These are phyloP conservation scores for Cyrtodaria siliqua DNA, from an alignment of 2,888 invertebrate species.

Conservation along the genomic window DNA sequence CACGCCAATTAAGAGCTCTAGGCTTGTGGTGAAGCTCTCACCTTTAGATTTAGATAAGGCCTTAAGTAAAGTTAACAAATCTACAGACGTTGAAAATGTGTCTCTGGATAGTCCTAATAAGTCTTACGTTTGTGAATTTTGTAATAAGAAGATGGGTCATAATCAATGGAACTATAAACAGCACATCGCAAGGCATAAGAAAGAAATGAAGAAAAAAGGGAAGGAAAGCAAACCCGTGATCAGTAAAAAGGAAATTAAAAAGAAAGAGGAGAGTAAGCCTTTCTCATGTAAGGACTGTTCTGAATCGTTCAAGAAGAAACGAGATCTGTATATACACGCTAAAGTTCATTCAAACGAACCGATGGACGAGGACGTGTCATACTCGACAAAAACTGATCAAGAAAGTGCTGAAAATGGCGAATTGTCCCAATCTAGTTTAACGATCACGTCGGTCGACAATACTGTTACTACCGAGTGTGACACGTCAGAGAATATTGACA, in stretches of 20 bases:
- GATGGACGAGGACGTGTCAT: background rate
- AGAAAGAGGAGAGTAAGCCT: slow-evolving; percentile 42
- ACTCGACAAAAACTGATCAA: background rate
- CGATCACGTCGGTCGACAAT: background rate
- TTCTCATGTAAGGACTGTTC: slow-evolving; percentile 56
- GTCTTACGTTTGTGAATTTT: slow-evolving; percentile 3
- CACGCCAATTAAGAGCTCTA: slow-evolving; percentile 39
- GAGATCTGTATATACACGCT: slow-evolving; percentile 56
- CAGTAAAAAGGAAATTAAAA: slow-evolving; percentile 30
- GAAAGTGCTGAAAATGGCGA: background rate
- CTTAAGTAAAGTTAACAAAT: background rate
- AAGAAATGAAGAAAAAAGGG: slow-evolving; percentile 11
- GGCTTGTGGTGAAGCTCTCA: slow-evolving; percentile 39
- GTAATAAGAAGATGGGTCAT: slow-evolving; percentile 4
- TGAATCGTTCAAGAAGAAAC: slow-evolving; percentile 56
- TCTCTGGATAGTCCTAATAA: no score
- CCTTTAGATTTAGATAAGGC: slow-evolving; percentile 29
- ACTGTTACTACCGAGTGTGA: no score
- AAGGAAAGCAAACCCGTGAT: slow-evolving; percentile 8
- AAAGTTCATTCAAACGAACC: slow-evolving; percentile 28
- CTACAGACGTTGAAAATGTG: background rate
- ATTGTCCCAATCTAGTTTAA: background rate
- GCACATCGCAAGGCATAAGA: slow-evolving; percentile 18
- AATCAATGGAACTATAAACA: slow-evolving; percentile 24
- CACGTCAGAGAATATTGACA: background rate